A percentile compares a stretch with the other conserved stretches of the same genome.
phyloP scores from a whole-genome alignment of 1,140 invertebrate species.

The Neelides sp. region DNA sequence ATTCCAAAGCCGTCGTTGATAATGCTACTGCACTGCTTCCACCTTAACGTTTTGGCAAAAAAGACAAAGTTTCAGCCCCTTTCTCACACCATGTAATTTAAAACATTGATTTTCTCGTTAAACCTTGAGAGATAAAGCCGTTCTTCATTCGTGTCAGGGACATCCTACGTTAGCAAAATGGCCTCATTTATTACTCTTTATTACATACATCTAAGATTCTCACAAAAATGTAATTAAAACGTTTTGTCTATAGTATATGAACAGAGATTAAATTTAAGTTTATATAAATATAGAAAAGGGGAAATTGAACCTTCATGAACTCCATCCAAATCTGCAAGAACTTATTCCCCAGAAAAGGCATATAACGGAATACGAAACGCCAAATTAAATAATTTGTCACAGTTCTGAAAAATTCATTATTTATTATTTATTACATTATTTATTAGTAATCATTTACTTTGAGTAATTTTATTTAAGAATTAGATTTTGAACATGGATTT shows the following conservation, averaged over 20 bases:
- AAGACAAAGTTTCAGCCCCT: not conserved
- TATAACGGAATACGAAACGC: conserved; percentile 42
- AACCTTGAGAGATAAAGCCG: conserved; percentile 34
- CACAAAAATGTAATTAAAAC: no score
- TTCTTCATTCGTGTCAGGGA: conserved; percentile 35
- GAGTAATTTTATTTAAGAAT: not conserved
- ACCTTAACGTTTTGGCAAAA: conserved; percentile 37
- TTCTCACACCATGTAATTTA: not conserved
- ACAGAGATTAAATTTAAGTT: conserved; percentile 16
- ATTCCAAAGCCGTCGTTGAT: conserved; percentile 46
- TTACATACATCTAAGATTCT: no score
- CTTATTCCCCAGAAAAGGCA: conserved; percentile 41
- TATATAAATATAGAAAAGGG: conserved; percentile 28
- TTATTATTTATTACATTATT: not conserved
- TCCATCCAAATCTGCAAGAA: conserved; percentile 39
- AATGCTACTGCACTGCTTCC: conserved; percentile 45
- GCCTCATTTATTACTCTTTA: no score
- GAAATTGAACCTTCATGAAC: conserved; percentile 32
- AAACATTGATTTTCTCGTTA: not conserved
- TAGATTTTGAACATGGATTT: no score
- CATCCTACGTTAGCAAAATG: conserved; percentile 20
- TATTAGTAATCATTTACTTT: not conserved
- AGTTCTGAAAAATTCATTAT: conserved; percentile 35
- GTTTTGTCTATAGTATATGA: no score
- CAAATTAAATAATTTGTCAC: conserved; percentile 45